Evolutionary conservation across 2,113 vertebrate genomes (phyloP).

Genomic region (Prietella phreatophila): DNA sequence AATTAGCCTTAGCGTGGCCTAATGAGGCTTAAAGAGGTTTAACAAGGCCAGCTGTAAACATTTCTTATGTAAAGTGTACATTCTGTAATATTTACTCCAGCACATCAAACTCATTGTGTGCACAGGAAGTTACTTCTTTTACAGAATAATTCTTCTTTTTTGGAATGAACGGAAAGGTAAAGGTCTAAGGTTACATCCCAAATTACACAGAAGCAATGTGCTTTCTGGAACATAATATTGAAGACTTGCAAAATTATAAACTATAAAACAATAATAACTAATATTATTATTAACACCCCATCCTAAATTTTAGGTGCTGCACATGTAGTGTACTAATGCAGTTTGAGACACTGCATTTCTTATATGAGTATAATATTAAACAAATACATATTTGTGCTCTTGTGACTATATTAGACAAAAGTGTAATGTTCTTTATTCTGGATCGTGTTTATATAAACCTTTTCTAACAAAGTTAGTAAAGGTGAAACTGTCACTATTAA

Average conservation of each 20-base stretch:
- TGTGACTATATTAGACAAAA: neutral
- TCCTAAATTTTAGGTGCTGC: neutral
- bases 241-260: neutral
- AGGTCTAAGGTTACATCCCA: neutral
- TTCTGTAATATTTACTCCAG: neutral
- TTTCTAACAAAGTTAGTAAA: neutral
- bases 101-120: neutral
- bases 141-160: neutral
- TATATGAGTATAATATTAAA: neutral
- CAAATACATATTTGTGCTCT: neutral
- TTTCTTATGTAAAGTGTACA: neutral
- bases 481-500: neutral
- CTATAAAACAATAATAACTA: neutral
- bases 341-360: neutral
- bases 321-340: neutral
- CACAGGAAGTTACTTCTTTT: neutral
- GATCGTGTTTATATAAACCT: neutral
- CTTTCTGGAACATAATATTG: neutral
- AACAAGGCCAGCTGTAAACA: conserved; percentile 21
- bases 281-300: neutral
- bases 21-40: neutral
- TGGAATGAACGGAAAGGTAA: neutral
- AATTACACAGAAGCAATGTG: neutral
- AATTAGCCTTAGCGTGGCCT: neutral
- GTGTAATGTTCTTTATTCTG: neutral